Percentiles rank a stretch among this genome's conserved stretches.
phyloP scores from a whole-genome alignment of 2,888 invertebrate species.

The Polymixis lichenea region DNA sequence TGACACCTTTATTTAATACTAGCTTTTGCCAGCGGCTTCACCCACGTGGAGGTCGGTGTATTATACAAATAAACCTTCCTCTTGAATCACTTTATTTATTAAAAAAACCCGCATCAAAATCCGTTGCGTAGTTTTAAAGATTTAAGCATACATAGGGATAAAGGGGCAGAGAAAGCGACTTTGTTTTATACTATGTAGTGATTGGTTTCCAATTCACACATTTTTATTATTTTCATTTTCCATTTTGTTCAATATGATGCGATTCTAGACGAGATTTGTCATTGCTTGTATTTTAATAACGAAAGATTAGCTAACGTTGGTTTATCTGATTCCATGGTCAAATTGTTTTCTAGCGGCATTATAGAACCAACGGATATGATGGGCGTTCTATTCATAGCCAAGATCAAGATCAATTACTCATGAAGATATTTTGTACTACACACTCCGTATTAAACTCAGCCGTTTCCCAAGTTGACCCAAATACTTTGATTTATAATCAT shows the following conservation, averaged over 20 bases:
- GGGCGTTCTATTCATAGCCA: slow-evolving; percentile 18
- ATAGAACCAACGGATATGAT: background rate
- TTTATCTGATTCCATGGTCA: background rate
- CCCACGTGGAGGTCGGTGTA: too few species aligned
- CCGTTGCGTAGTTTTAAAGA: too few species aligned
- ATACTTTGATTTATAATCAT: slow-evolving; percentile 36
- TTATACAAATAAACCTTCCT: too few species aligned
- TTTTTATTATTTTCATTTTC: background rate
- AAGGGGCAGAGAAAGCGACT: too few species aligned
- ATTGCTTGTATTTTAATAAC: background rate
- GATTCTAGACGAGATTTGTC: background rate
- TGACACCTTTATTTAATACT: slow-evolving; percentile 10
- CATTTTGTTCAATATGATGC: background rate
- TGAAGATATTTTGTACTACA: slow-evolving; percentile 7
- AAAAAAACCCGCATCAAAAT: too few species aligned
- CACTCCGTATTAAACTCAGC: background rate
- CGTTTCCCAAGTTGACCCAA: slow-evolving; percentile 28
- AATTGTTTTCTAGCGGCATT: background rate
- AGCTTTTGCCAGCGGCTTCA: too few species aligned
- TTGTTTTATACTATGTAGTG: too few species aligned
- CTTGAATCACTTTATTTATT: too few species aligned
- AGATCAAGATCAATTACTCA: slow-evolving; percentile 32
- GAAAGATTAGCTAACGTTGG: background rate
- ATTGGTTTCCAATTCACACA: background rate
- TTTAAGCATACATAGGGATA: too few species aligned